Base-by-base conservation (phyloP, 2,797 vertebrate species). In the Moxostoma hubbsi region DNA sequence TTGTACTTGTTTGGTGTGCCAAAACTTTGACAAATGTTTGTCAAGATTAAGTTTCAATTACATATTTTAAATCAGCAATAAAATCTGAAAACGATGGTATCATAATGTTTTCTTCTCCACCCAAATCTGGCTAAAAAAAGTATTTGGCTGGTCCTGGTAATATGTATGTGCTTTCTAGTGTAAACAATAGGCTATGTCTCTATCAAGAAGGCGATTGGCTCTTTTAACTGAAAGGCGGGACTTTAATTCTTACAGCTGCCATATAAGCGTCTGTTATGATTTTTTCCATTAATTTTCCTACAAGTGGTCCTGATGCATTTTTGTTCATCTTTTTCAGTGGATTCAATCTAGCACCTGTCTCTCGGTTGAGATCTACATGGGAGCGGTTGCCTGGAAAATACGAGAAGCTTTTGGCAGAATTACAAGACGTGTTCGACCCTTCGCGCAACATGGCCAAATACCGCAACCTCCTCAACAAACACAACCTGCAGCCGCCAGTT, bases 381-480 rank as follows among this genome's bases (percentile, higher is more conserved):
- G 98, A 99, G 86, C 99, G 98, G 81, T 94, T 99, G 49, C 98
- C 98, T 51, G 97, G 96, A 89, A 99, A 99, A 83, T 99, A 99
- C 0, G 98, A 99, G 87, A 99, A 99, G 88, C 91, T 99, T 9
- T 96, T 99, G 79, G 94, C 96, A 65, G 98, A 99, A 91, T 95
- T 99, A 70, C 98, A 99, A 90, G 97, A 98, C 85, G 94, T 99
- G 59, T 99, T 99, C 53, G 98, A 99, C 90, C 98, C 98, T 6
- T 99, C 98, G 8, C 96, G 98, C 86, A 99, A 99, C 72, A 99
- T 99, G 98, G 98, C 98, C 73, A 99, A 99, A 90, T 99, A 99
- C 82, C 96, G 98, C 85, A 99, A 98, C 74, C 95, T 99, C 73
- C 95, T 99, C 76, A 99, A 98, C 90, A 98, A 96, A 89, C 97